phyloP scores from a whole-genome alignment of 1,140 invertebrate genomes.

The Gonioctena quinquepunctata region DNA sequence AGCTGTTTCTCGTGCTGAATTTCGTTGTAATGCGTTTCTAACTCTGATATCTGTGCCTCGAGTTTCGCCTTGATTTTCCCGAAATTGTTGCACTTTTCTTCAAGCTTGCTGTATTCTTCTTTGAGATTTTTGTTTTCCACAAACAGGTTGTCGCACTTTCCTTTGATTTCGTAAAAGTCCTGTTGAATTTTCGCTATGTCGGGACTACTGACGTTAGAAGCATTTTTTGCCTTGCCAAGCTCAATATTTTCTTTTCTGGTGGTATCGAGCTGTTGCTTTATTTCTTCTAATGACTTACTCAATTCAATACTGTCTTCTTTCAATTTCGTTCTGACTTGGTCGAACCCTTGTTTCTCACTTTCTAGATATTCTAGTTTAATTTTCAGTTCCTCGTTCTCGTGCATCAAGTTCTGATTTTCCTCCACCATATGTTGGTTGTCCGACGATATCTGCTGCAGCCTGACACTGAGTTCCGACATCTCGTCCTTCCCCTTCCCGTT shows the following conservation, averaged over 20 bases:
- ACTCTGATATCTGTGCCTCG: slow-evolving; percentile 38
- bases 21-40: slow-evolving; percentile 48
- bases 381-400: slow-evolving; percentile 44
- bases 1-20: slow-evolving; percentile 48
- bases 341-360: slow-evolving; percentile 15
- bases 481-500: slow-evolving; percentile 31
- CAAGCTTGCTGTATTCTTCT: slow-evolving; percentile 32
- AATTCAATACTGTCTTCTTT: slow-evolving; percentile 18
- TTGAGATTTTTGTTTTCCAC: slow-evolving; percentile 40
- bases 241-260: slow-evolving; percentile 25
- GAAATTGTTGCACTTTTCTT: slow-evolving; percentile 32
- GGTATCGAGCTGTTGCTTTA: background rate
- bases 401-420: slow-evolving; percentile 41
- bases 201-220: background rate
- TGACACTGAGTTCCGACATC: slow-evolving; percentile 29
- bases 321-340: slow-evolving; percentile 12
- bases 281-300: background rate
- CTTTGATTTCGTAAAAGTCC: slow-evolving; percentile 38
- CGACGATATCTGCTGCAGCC: slow-evolving; percentile 32
- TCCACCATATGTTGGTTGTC: slow-evolving; percentile 46
- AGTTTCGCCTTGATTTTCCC: slow-evolving; percentile 34
- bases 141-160: slow-evolving; percentile 36
- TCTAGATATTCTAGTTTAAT: slow-evolving; percentile 29
- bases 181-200: slow-evolving; percentile 32
- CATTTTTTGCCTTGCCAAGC: slow-evolving; percentile 30